Percentiles rank a stretch among this genome's conserved stretches.
Conservation (phyloP, 2,888 invertebrate species). For the Brassicogethes aeneus region DNA sequence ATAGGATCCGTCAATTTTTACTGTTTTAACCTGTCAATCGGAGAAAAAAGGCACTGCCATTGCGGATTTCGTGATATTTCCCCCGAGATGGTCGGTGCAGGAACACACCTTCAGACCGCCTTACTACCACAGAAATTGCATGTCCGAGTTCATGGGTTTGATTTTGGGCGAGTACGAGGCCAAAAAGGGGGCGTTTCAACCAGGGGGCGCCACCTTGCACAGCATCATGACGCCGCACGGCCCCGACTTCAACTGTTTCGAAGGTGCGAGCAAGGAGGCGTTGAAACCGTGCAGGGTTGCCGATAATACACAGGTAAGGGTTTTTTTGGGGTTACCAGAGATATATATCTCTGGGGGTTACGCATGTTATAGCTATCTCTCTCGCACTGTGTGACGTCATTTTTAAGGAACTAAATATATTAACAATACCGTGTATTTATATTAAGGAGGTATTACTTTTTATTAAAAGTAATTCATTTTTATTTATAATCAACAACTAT, state of each 20-base stretch:
- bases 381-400: too few species aligned
- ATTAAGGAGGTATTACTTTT: too few species aligned
- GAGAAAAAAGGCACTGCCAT: constrained; percentile 82
- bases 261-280: constrained; percentile 60
- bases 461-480: too few species aligned
- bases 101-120: constrained; percentile 96
- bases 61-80: constrained; percentile 98
- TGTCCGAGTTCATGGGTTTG: constrained; percentile 99
- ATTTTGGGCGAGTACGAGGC: constrained; percentile 93
- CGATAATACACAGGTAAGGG: constrained; percentile 86
- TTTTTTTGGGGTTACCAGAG: too few species aligned
- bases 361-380: too few species aligned
- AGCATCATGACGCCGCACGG: constrained; percentile 99
- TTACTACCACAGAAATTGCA: constrained; percentile 98
- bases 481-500: too few species aligned
- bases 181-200: constrained; percentile 80
- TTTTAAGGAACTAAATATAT: too few species aligned
- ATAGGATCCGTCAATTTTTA: constrained; percentile 98
- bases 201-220: constrained; percentile 90
- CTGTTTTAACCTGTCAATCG: constrained; percentile 93
- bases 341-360: too few species aligned
- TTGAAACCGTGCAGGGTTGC: constrained; percentile 76
- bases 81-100: constrained; percentile 95
- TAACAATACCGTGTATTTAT: too few species aligned
- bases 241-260: constrained; percentile 85